Base-by-base conservation (phyloP, 2,888 invertebrate species). In the Auanema sp. region DNA sequence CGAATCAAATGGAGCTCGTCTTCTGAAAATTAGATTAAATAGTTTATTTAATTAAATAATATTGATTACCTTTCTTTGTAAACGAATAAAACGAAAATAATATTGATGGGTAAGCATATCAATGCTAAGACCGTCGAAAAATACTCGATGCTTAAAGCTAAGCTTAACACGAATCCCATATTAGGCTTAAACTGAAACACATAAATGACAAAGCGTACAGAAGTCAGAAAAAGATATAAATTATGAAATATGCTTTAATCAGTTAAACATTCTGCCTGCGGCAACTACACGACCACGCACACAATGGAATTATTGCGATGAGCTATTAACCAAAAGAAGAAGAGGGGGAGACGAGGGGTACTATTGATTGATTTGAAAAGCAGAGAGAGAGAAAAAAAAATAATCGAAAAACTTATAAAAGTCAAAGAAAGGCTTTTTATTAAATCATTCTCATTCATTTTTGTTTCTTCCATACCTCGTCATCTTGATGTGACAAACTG, bases 31-130 rank as follows among this genome's bases (percentile, higher is more conserved):
- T 25, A 4, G 24, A 50, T 57, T 47, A 18, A 5, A n/a, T n/a
- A n/a, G 12, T 43, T 43, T n/a, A n/a, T n/a, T n/a, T 5, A 33
- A 5, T 33, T 33, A 5, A 33, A 33, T 5, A 33, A 33, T 33
- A 33, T 33, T 33, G 33, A 33, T 33, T 33, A 72, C 72, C 72
- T 64, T 62, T 73, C 73, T 25, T 63, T 54, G 24, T 59, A 69
- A 18, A 77, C 50, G 16, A 75, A 63, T 23, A 64, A 68, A 49
- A 76, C 68, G 51, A 77, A 77, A 53, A 69, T 47, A 40, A 73
- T 66, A 59, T 77, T 77, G 47, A 77, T 70, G 40, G 76, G 75
- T 44, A 77, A 65, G 44, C 72, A 71, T 21, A 75, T 52, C 8
- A 71, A 62, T 16, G 73, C 70, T 21, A 75, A 58, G 14, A 65